phyloP scores from a whole-genome alignment of 2,888 invertebrate genomes.

The Caenorhabditis sp. region DNA sequence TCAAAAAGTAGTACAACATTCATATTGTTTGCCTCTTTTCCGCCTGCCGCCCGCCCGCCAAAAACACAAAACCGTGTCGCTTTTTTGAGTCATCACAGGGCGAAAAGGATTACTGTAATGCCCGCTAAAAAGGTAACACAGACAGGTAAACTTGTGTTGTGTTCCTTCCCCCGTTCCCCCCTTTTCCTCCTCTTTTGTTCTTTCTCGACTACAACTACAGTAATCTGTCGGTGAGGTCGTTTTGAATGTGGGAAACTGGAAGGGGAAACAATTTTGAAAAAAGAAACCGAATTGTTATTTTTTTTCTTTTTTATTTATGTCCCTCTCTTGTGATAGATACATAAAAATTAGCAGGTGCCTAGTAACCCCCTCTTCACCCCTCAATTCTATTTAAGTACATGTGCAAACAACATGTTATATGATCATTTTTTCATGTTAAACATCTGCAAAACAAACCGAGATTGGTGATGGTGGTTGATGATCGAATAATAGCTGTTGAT shows the following conservation, averaged over 20 bases:
- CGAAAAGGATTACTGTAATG: not conserved
- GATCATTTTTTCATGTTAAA: not conserved
- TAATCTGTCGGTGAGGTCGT: not conserved
- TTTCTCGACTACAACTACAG: not conserved
- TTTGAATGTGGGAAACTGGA: not conserved
- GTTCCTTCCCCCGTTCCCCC: too few species aligned
- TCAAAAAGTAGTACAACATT: too few species aligned
- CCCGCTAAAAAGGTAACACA: conserved; percentile 1
- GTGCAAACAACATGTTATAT: not conserved
- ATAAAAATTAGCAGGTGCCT: not conserved
- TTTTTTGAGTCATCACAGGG: not conserved
- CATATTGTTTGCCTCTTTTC: not conserved
- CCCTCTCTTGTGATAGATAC: too few species aligned
- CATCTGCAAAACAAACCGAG: conserved; percentile 27
- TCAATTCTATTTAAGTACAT: not conserved
- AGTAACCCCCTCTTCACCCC: not conserved
- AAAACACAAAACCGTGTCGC: not conserved
- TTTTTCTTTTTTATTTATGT: too few species aligned
- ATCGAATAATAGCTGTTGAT: conserved; percentile 72
- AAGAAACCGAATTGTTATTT: too few species aligned
- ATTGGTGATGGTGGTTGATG: conserved; percentile 25
- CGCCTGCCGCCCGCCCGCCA: not conserved
- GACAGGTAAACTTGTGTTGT: too few species aligned
- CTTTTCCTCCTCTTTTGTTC: not conserved
- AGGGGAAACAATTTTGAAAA: not conserved